Evolutionary conservation across 2,113 vertebrate genomes (phyloP), one percentile per base, ranked within the genome.

Genomic region (Chionodraco myersi): DNA sequence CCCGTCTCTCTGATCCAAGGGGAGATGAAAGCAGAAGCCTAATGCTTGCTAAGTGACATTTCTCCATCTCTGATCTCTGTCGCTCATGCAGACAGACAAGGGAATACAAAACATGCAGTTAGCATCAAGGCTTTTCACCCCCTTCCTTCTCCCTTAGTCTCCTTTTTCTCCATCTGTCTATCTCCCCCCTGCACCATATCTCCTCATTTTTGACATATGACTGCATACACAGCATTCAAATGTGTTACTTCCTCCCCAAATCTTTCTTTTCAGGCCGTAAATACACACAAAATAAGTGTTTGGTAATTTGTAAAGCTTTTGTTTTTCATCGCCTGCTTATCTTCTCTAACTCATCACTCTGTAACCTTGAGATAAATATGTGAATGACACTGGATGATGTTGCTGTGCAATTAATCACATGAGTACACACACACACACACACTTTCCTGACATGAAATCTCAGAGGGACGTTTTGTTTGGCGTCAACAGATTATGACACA

Each of bases 321-420:
- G 76, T 87, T 89, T 41, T 89, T 83, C 48, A 16, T 51, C 2
- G 45, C 54, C 73, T 79, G 74, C 77, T 90, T 89, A 92, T 91
- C 89, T 77, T 30, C 77, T 80, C 49, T 83, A 71, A 78, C 87
- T 88, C 83, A 84, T 91, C 90, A 84, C 69, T 85, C 89, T 92
- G 92, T 87, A 91, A 91, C 92, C 91, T 93, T 91, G 89, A 91
- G 91, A 93, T 91, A 92, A 91, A 91, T 83, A 89, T 51, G 79
- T 71, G 81, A 90, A 86, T 81, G 85, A 90, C 89, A 85, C 69
- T 72, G 78, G 82, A 84, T 89, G 84, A 72, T 53, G 75, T 79
- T 79, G 67, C 82, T 41, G 75, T 34, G 86, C 83, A 89, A 87
- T 91, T 91, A 93, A 91, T 91, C 90, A 85, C 80, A 82, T 63